Evolutionary conservation across 2,888 invertebrate genomes (phyloP).

Genomic region (Stenoptilia bipunctidactyla): DNA sequence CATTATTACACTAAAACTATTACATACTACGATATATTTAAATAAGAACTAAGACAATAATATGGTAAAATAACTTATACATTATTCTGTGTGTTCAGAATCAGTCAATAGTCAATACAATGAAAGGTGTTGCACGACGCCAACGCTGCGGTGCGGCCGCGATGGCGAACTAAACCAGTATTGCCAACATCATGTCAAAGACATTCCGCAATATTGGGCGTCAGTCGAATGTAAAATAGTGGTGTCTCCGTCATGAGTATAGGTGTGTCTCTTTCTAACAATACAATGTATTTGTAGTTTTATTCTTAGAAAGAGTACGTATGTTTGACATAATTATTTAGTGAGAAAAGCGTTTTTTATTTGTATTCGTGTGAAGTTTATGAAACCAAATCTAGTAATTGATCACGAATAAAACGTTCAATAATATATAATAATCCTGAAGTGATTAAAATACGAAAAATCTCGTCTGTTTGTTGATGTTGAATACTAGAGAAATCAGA

Average conservation of each 20-base stretch:
- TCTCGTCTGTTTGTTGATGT: no score
- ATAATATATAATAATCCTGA: no score
- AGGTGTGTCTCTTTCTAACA: slow-evolving; percentile 30
- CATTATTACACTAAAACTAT: slow-evolving; percentile 67
- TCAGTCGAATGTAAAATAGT: slow-evolving; percentile 28
- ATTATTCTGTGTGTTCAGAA: slow-evolving; percentile 73
- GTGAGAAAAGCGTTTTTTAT: no score
- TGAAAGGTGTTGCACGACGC: slow-evolving; percentile 79
- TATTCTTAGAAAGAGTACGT: no score
- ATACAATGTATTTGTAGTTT: slow-evolving; percentile 7
- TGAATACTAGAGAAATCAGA: no score
- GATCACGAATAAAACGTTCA: no score
- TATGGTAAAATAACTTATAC: slow-evolving; percentile 75
- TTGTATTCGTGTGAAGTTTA: no score
- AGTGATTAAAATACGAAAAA: no score
- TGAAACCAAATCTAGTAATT: no score
- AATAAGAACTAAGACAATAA: slow-evolving; percentile 65
- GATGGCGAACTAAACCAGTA: slow-evolving; percentile 64
- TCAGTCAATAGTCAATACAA: slow-evolving; percentile 81
- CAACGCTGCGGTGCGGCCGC: slow-evolving; percentile 71
- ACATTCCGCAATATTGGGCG: slow-evolving; percentile 60
- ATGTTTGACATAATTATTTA: no score
- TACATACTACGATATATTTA: slow-evolving; percentile 59
- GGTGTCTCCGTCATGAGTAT: slow-evolving; percentile 24
- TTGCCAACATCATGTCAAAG: slow-evolving; percentile 45